These are phyloP conservation scores for Choristoneura fumiferana DNA, from an alignment of 1,140 invertebrate species.

Conservation along the genomic window DNA sequence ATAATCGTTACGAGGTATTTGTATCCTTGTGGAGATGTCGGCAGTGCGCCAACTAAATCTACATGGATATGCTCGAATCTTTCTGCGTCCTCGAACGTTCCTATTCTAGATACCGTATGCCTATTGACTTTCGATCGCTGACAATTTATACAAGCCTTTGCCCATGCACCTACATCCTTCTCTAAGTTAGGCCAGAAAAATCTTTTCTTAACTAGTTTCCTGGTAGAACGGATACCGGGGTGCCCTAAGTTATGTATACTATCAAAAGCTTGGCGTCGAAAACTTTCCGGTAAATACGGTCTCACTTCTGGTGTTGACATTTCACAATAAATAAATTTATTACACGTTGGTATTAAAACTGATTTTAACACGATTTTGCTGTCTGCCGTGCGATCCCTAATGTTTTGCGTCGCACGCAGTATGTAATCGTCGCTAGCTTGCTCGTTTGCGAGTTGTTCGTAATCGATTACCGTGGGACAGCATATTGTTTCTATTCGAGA, in stretches of 20 bases:
- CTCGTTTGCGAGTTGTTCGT: too few species aligned
- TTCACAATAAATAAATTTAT: background rate
- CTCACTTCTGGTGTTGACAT: background rate
- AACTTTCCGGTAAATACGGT: constrained; percentile 16
- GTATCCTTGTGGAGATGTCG: constrained; percentile 19
- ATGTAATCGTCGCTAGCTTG: too few species aligned
- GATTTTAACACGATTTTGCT: too few species aligned
- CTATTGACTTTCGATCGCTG: constrained; percentile 29
- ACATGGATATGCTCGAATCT: constrained; percentile 68
- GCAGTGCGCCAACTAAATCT: constrained; percentile 73
- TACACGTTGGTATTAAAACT: too few species aligned
- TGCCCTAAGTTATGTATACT: constrained; percentile 15
- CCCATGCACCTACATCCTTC: constrained; percentile 45
- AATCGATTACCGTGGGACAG: background rate
- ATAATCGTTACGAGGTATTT: background rate
- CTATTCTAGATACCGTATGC: background rate
- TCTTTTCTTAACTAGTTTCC: background rate
- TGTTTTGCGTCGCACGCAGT: too few species aligned
- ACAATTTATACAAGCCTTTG: constrained; percentile 35
- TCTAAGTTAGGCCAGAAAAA: constrained; percentile 32
- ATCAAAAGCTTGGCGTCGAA: constrained; percentile 8
- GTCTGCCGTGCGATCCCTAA: too few species aligned
- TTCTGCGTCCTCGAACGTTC: constrained; percentile 29
- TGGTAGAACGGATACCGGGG: constrained; percentile 5
- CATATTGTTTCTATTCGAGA: constrained; percentile 21